Evolutionary conservation across 2,888 invertebrate species (phyloP), one percentile per base, ranked within the genome.

Genomic region (Vesta saturnalis): DNA sequence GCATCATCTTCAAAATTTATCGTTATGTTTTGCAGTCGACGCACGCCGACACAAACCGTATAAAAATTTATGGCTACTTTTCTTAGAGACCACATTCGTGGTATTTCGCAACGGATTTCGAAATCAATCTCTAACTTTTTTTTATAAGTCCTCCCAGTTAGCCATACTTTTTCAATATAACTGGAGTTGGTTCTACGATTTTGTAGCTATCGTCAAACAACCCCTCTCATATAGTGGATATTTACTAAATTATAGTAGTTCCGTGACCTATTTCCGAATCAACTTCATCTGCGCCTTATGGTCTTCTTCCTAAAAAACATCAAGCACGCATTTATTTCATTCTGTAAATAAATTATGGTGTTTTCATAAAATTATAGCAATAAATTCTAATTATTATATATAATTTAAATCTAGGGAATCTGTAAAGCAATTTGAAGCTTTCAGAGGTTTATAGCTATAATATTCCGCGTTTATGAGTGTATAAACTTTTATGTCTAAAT

Each of bases 21-120:
- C 66, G 73, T 67, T 70, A 73, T 74, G 75, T 77, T 77, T 77
- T 77, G 74, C 64, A 79, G 74, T 75, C 77, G 66, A 72, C 71
- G 71, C 75, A 77, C 76, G 78, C 73, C 76, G 72, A 64, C 64
- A 68, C 68, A 69, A 75, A 76, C 77, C 67, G 76, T 74, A 77
- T 78, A 79, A 78, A 78, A 79, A 79, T 79, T 78, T 80, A 79
- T 78, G 74, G 72, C 73, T 70, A 67, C 65, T 73, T 72, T 72
- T 77, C 71, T 69, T 60, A 73, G 65, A 60, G 66, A 69, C 69
- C 65, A 67, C 71, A 65, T 67, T 70, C 69, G 66, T 43, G 64
- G 66, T 73, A 74, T 74, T 63, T 69, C 66, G 65, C 64, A 60
- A 56, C 71, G 71, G 71, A 71, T 72, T 72, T 67, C 55, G 49